These are phyloP conservation scores for Sericinus montela DNA, from an alignment of 2,888 invertebrate genomes.

Conservation along the genomic window DNA sequence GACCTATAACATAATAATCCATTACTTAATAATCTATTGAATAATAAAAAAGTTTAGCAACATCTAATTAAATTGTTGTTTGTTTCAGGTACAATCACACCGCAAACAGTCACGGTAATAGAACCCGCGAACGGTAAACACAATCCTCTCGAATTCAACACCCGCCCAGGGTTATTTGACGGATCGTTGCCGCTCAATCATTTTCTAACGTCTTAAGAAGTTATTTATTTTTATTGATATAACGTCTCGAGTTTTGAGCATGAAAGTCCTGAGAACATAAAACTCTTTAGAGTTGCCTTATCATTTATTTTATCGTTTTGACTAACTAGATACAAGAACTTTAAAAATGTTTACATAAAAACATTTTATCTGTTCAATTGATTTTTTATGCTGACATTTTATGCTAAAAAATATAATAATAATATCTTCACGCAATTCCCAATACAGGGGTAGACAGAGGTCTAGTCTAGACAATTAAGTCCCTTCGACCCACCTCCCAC, in stretches of 20 bases:
- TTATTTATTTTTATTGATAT: background rate
- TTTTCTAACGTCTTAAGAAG: background rate
- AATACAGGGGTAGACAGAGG: no score
- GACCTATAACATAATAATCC: no score
- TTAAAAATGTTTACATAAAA: no score
- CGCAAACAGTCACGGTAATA: constrained; percentile 4
- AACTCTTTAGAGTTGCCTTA: background rate
- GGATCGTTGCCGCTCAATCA: constrained; percentile 1
- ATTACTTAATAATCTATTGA: no score
- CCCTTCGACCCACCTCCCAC: no score
- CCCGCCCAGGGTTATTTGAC: background rate
- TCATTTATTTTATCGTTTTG: background rate
- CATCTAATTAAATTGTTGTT: constrained; percentile 6
- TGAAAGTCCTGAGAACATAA: background rate
- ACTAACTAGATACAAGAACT: no score
- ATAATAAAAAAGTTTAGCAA: background rate
- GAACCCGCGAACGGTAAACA: constrained; percentile 8
- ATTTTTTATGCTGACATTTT: no score
- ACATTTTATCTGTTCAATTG: no score
- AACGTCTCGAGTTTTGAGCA: background rate
- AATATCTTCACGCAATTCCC: no score
- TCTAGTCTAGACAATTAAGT: no score
- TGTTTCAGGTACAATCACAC: constrained; percentile 25
- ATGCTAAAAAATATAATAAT: no score
- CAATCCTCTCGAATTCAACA: background rate